phyloP scores from a whole-genome alignment of 2,797 vertebrate species.

The Sebastes minor region DNA sequence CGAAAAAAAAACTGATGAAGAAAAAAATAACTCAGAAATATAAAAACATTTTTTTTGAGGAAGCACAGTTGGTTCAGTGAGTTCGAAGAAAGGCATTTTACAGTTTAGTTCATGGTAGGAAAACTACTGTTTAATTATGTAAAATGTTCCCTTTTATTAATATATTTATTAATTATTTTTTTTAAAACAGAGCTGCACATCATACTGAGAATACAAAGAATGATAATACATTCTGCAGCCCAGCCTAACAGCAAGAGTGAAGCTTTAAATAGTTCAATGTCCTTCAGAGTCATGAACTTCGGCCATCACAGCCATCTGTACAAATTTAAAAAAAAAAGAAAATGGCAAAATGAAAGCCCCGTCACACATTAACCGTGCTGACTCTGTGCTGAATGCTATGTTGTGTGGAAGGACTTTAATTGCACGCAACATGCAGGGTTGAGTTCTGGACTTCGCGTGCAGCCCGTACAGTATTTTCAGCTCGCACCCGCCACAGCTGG shows the following conservation, averaged over 20 bases:
- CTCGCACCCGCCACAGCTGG: neutral
- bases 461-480: neutral
- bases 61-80: neutral
- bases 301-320: neutral
- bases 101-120: neutral
- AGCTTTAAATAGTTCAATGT: neutral
- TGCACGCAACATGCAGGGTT: neutral
- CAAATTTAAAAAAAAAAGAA: neutral
- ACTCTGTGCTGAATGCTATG: neutral
- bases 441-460: conserved; percentile 1
- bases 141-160: neutral
- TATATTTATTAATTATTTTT: neutral
- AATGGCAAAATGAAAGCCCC: neutral
- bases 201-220: neutral
- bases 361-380: neutral
- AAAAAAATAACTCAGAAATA: neutral
- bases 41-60: neutral
- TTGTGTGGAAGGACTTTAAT: neutral
- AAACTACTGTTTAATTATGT: neutral
- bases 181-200: neutral
- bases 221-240: neutral
- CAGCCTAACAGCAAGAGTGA: neutral
- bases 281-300: neutral
- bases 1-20: neutral
- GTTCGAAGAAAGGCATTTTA: neutral